phyloP scores from a whole-genome alignment of 2,888 invertebrate species.

The Galeruca laticollis region DNA sequence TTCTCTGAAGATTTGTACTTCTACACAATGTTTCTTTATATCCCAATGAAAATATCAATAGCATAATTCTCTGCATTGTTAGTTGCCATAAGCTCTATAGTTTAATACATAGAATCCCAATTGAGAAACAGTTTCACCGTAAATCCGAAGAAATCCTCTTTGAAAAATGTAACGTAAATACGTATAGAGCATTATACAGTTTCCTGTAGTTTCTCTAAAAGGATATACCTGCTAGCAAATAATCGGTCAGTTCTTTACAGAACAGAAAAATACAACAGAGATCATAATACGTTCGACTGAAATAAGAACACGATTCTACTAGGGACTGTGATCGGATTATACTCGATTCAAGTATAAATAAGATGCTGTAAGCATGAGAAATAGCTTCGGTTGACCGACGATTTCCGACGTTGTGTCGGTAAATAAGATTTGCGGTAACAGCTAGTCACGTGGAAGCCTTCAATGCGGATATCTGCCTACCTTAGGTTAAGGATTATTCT shows the following conservation, averaged over 20 bases:
- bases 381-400: conserved; percentile 25
- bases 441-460: conserved; percentile 23
- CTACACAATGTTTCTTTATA: no score
- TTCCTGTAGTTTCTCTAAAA: background rate
- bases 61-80: no score
- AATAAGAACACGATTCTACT: conserved; percentile 16
- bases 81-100: no score
- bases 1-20: no score
- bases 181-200: background rate
- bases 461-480: background rate
- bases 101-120: no score
- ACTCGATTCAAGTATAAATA: conserved; percentile 40
- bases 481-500: background rate
- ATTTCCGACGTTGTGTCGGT: conserved; percentile 20
- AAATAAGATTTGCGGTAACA: conserved; percentile 42
- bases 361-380: conserved; percentile 36
- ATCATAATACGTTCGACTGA: conserved; percentile 18
- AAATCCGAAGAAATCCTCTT: background rate
- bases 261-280: background rate
- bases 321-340: conserved; percentile 39
- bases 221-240: background rate
- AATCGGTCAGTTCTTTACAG: conserved; percentile 6
- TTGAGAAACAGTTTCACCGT: no score
- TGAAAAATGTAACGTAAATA: background rate
- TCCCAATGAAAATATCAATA: no score